Base-by-base conservation (phyloP, 1,140 invertebrate genomes). In the Pogonus chalceus region DNA sequence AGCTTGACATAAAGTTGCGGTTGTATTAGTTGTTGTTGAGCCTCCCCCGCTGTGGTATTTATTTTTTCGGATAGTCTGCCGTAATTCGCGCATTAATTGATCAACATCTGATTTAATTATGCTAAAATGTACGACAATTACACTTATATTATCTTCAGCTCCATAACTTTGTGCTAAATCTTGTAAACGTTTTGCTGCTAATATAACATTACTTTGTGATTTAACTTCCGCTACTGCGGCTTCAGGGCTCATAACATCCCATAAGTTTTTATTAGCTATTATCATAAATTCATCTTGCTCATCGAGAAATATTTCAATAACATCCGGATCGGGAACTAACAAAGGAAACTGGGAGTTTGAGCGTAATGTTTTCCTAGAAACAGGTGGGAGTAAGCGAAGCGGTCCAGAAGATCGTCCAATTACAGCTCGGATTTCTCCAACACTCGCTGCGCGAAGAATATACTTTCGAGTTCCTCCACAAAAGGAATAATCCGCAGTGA, bases 271-370 rank as follows among this genome's bases (percentile, higher is more conserved):
- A 68, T 89, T 90, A 0, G 79, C 87, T 53, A 90, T 75, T 55
- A 91, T 83, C 53, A 90, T 73, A 64, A 87, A 90, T 65, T 90
- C 87, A 62, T 90, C 86, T 49, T 86, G 79, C 60, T 89, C 87
- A 58, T 87, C 83, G 1, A 90, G 71, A 1, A 76, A 73, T 2
- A 88, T 78, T 70, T 90, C 85, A 12, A 86, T 76, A 1, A 85
- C 73, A 52, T 82, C 79, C 0, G 87, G 88, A 71, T 90, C 87
- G 1, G 83, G 82, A 35, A 89, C 72, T 10, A 80, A 76, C 21
- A 79, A 68, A 2, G 83, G 83, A 62, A 82, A 80, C 61, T 78
- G 75, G 0, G 79, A 72, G 23, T 82, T 82, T 57, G 79, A 78
- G 2, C 82, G 79, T 20, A 85, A 67, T 50, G 82, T 76, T 60